Evolutionary conservation across 2,797 vertebrate species (phyloP).

Genomic region (Pseudochirops corinnae): DNA sequence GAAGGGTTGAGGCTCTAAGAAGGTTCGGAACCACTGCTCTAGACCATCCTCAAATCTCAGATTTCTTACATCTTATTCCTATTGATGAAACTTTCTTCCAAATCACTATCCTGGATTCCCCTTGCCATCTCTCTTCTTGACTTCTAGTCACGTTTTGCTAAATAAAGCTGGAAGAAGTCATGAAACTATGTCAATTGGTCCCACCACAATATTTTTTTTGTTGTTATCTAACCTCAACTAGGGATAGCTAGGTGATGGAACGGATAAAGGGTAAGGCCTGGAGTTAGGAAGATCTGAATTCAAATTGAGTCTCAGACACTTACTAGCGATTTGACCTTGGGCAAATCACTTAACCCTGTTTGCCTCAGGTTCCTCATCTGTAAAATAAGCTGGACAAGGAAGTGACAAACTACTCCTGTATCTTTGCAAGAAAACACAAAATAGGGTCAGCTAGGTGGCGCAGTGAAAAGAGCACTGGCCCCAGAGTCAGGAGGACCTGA

Average conservation of each 20-base stretch:
- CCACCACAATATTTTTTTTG: not conserved
- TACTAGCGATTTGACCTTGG: not conserved
- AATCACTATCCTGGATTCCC: not conserved
- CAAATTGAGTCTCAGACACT: not conserved
- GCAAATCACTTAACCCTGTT: not conserved
- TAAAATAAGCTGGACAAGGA: not conserved
- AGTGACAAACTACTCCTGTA: not conserved
- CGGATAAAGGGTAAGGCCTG: not conserved
- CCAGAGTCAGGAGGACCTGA: no score
- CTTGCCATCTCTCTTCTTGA: not conserved
- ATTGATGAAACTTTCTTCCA: not conserved
- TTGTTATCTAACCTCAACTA: not conserved
- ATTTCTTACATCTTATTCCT: not conserved
- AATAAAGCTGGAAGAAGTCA: not conserved
- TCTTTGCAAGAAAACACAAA: not conserved
- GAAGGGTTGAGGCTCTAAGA: no score
- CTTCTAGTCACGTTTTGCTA: not conserved
- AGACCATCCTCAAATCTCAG: not conserved
- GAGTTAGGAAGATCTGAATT: not conserved
- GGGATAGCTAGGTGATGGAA: not conserved
- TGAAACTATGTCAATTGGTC: not conserved
- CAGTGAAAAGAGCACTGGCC: no score
- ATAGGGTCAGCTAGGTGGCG: no score
- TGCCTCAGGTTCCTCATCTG: not conserved
- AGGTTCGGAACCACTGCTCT: not conserved